Base-by-base conservation (phyloP, 2,113 vertebrate species). In the Sinocyclocheilus grahami region DNA sequence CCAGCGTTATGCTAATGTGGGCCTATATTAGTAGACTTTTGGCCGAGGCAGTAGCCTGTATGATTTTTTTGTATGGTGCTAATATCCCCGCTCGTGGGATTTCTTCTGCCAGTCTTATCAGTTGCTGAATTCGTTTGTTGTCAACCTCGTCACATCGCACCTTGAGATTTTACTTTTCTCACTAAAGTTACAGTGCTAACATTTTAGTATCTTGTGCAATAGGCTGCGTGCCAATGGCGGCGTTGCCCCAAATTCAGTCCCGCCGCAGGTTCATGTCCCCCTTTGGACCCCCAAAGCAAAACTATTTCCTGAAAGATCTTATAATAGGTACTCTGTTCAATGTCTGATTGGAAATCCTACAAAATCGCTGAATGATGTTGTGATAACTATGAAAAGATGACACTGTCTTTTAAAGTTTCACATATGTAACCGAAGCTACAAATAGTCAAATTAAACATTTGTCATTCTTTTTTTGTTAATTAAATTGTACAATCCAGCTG, bases 171-270 rank as follows among this genome's bases (percentile, higher is more conserved):
- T 85, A 90, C 90, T 88, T 89, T 90, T 88, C 92, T 85, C 88
- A 86, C 86, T 90, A 91, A 91, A 60, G 87, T 42, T 85, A 88
- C 84, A 89, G 86, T 79, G 85, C 89, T 93, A 91, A 92, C 88
- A 77, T 92, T 92, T 93, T 90, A 92, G 91, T 89, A 92, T 89
- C 93, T 91, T 93, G 94, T 95, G 94, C 94, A 95, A 95, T 95
- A 89, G 83, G 55, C 78, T 91, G 84, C 89, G 90, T 93, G 94
- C 93, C 93, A 94, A 91, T 89, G n/a, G n/a, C n/a, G n/a, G n/a
- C 92, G 92, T 88, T 90, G 89, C 90, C 91, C 77, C 8, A 78
- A 58, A 18, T 78, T 37, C 16, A 60, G 13, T 91, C 77, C 60
- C 27, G 93, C 91, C 93, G 92, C 89, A 91, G 90, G 94, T 79